phyloP scores from a whole-genome alignment of 1,140 invertebrate genomes.

The Drosophila kikkawai region DNA sequence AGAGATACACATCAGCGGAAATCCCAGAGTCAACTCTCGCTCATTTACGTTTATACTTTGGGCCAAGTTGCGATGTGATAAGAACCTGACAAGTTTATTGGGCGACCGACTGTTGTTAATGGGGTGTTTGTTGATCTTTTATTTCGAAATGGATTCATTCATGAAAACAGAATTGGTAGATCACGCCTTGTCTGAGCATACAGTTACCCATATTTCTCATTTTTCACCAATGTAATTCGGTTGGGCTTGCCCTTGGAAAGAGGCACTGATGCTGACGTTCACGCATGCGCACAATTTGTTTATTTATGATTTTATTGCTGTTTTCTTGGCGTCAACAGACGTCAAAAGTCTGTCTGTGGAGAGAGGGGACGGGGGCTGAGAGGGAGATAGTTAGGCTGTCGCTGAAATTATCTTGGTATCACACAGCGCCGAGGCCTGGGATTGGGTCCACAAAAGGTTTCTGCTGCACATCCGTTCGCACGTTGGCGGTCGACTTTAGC shows the following conservation, averaged over 20 bases:
- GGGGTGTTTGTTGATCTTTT: constrained; percentile 16
- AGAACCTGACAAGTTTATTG: constrained; percentile 37
- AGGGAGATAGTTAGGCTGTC: constrained; percentile 30
- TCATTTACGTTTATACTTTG: constrained; percentile 14
- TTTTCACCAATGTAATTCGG: constrained; percentile 38
- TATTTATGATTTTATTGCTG: constrained; percentile 70
- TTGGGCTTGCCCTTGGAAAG: constrained; percentile 41
- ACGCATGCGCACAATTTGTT: constrained; percentile 74
- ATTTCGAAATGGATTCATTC: constrained; percentile 38
- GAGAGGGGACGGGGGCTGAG: background rate
- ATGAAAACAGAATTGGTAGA: constrained; percentile 16
- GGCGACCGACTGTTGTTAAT: background rate
- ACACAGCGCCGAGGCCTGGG: constrained; percentile 7
- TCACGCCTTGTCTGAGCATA: constrained; percentile 24
- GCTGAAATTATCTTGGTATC: constrained; percentile 63
- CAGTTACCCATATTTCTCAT: constrained; percentile 28
- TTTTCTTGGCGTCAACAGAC: constrained; percentile 59
- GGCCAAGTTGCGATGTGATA: constrained; percentile 25
- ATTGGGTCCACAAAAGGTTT: constrained; percentile 35
- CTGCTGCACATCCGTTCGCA: constrained; percentile 78
- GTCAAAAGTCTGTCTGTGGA: background rate
- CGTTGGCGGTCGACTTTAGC: constrained; percentile 42
- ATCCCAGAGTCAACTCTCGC: constrained; percentile 8
- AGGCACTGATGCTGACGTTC: constrained; percentile 43
- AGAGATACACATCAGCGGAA: constrained; percentile 36